phyloP scores from a whole-genome alignment of 2,797 vertebrate genomes.

The Podargus strigoides region DNA sequence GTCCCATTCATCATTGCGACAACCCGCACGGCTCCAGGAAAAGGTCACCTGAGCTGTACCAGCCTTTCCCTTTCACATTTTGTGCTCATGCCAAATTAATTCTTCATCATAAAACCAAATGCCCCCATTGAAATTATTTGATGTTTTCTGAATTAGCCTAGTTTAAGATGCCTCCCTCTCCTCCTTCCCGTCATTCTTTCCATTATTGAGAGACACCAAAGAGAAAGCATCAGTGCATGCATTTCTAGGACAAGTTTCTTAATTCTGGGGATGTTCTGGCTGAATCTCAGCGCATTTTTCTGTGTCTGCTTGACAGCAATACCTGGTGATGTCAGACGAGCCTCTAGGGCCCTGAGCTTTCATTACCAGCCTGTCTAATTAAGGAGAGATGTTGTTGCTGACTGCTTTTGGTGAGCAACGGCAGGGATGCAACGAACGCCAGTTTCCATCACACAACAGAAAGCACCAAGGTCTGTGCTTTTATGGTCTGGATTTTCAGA shows the following conservation, averaged over 20 bases:
- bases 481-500: neutral
- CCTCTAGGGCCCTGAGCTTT: conserved; percentile 40
- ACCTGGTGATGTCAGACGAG: conserved; percentile 53
- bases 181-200: neutral
- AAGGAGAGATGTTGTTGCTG: conserved; percentile 16
- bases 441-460: neutral
- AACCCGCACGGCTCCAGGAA: neutral
- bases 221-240: neutral
- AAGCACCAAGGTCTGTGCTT: neutral
- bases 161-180: neutral
- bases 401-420: neutral
- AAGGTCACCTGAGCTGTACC: conserved; percentile 47
- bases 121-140: neutral
- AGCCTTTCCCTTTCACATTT: conserved; percentile 43
- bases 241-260: conserved; percentile 8
- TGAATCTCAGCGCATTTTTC: neutral
- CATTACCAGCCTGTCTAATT: conserved; percentile 60
- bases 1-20: neutral
- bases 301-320: conserved; percentile 46
- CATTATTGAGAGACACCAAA: neutral
- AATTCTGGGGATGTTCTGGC: neutral
- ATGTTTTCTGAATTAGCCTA: neutral
- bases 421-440: neutral
- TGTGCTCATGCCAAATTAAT: conserved; percentile 9
- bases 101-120: conserved; percentile 4